A percentile compares a stretch with the other conserved stretches of the same genome.
Conservation (phyloP, 2,113 vertebrate genomes). For the Lagenorhynchus albirostris region DNA sequence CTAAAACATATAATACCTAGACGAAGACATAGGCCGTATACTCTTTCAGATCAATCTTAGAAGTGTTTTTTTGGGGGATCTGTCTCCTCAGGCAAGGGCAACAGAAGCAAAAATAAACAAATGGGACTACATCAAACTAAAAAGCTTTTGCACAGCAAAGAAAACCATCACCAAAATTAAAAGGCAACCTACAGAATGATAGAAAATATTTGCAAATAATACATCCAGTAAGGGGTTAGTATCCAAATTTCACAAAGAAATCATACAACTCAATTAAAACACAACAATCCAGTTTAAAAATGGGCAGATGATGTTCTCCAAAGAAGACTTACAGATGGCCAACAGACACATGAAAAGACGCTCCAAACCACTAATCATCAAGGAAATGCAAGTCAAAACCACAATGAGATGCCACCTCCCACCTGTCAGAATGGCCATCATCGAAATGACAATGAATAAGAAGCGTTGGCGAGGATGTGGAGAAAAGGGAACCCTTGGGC, state of each 20-base stretch:
- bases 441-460: not conserved
- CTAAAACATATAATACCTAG: not conserved
- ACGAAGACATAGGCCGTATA: not conserved
- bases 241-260: not conserved
- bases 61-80: not conserved
- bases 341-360: not conserved
- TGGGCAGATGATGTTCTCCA: not conserved
- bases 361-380: not conserved
- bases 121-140: not conserved
- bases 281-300: not conserved
- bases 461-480: not conserved
- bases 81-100: not conserved
- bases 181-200: not conserved
- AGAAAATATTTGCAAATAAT: not conserved
- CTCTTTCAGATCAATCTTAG: not conserved
- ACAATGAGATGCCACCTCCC: not conserved
- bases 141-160: not conserved
- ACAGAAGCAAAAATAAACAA: not conserved
- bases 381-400: not conserved
- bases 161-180: not conserved
- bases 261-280: not conserved
- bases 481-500: too few species aligned
- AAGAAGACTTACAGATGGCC: not conserved
- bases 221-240: not conserved
- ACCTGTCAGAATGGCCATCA: not conserved